phyloP scores from a whole-genome alignment of 2,888 invertebrate species.

The Teleiodes luculella region DNA sequence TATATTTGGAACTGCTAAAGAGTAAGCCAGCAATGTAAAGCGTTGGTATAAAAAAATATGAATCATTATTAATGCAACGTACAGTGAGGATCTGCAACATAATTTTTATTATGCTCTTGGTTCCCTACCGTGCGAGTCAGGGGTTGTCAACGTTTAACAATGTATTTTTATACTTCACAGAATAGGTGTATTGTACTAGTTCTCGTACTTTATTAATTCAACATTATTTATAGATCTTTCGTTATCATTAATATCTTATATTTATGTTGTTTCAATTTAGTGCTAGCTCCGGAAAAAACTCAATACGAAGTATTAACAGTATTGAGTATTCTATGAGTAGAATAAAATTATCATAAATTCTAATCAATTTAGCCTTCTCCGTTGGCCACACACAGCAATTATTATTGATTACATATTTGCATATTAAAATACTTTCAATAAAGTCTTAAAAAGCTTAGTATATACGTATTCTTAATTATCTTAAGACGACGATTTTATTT shows the following conservation, averaged over 20 bases:
- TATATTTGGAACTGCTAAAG: background rate
- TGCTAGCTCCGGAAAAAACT: background rate
- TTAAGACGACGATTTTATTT: too few relatives aligned
- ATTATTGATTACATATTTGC: background rate
- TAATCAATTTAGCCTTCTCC: background rate
- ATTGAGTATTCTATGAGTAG: background rate
- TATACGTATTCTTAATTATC: background rate
- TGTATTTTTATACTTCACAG: background rate
- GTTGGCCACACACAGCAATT: background rate
- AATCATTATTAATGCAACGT: constrained; percentile 46
- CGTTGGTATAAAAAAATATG: constrained; percentile 32
- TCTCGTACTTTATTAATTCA: too few relatives aligned
- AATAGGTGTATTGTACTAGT: too few relatives aligned
- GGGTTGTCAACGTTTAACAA: constrained; percentile 25
- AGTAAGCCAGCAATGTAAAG: constrained; percentile 44
- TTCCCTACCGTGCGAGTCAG: constrained; percentile 50
- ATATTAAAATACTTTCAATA: background rate
- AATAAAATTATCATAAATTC: constrained; percentile 5
- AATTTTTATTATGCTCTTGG: constrained; percentile 55
- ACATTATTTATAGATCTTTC: too few relatives aligned
- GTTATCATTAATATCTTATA: too few relatives aligned
- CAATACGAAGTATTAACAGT: background rate
- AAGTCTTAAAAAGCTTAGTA: background rate
- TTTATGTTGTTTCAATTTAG: background rate
- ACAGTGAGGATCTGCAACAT: constrained; percentile 56